Percentiles rank a stretch among this genome's conserved stretches.
phyloP scores from a whole-genome alignment of 2,113 vertebrate species.

The Muntiacus reevesi region DNA sequence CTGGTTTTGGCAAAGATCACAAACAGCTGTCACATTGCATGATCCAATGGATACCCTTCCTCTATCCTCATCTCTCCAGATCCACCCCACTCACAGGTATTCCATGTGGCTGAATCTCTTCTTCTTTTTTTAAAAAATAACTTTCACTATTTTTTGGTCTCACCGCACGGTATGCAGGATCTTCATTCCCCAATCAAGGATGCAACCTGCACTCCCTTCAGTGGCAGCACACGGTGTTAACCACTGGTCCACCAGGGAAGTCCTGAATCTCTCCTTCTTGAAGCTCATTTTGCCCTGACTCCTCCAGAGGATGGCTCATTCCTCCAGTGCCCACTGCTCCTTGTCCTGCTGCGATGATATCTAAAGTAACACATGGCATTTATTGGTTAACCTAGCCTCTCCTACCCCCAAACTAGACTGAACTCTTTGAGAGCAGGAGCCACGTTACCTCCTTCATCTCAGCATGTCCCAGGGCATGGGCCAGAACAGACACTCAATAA shows the following conservation, averaged over 20 bases:
- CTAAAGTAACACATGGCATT: not conserved
- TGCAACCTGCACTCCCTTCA: not conserved
- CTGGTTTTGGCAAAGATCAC: not conserved
- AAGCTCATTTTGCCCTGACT: not conserved
- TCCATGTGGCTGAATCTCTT: not conserved
- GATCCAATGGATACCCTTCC: not conserved
- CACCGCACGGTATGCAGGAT: not conserved
- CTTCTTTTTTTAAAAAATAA: not conserved
- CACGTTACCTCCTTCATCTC: not conserved
- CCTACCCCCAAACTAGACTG: not conserved
- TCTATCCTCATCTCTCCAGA: not conserved
- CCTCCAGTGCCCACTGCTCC: not conserved
- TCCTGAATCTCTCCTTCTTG: not conserved
- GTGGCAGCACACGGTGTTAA: not conserved
- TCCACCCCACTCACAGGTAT: not conserved
- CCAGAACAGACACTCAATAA: not conserved
- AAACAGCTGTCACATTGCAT: not conserved
- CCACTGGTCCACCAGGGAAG: not conserved
- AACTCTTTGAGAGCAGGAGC: not conserved
- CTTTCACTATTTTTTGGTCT: not conserved
- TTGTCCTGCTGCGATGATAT: not conserved
- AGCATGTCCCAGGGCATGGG: not conserved
- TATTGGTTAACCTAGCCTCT: not conserved
- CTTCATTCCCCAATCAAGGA: not conserved
- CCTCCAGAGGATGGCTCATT: not conserved